A percentile compares a stretch with the other conserved stretches of the same genome.
These are phyloP conservation scores for Argynnis bischoffii DNA, from an alignment of 2,888 invertebrate genomes.

Conservation along the genomic window DNA sequence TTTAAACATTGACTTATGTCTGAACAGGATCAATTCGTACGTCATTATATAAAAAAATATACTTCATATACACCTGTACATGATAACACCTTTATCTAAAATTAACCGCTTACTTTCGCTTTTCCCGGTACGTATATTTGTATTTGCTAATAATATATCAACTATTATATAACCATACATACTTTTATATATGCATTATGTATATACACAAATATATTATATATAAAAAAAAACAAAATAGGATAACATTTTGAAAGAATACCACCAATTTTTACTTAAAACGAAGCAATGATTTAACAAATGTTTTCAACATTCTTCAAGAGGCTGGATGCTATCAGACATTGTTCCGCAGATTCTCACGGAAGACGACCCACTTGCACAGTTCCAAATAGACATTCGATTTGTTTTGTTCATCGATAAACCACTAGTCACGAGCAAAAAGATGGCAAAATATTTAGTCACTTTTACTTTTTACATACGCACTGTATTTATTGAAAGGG, in stretches of 20 bases:
- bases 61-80: no score
- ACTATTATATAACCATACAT: no score
- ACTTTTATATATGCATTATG: no score
- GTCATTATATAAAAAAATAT: no score
- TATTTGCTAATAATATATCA: no score
- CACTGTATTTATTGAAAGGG: no score
- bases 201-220: not conserved
- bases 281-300: conserved; percentile 17
- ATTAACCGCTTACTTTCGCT: no score
- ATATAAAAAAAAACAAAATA: not conserved
- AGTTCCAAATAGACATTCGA: conserved; percentile 46
- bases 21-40: no score
- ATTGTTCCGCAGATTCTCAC: conserved; percentile 67
- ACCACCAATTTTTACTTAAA: conserved; percentile 1
- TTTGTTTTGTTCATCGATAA: conserved; percentile 35
- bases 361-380: conserved; percentile 72
- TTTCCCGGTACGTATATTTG: no score
- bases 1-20: no score
- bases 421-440: conserved; percentile 12
- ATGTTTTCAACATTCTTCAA: conserved; percentile 32
- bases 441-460: not conserved
- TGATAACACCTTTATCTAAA: no score
- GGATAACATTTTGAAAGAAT: conserved; percentile 9
- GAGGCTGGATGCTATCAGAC: conserved; percentile 45
- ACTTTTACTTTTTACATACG: conserved; percentile 17